A percentile compares a stretch with the other conserved stretches of the same genome.
phyloP scores from a whole-genome alignment of 2,113 vertebrate species.

The Bos indicus region DNA sequence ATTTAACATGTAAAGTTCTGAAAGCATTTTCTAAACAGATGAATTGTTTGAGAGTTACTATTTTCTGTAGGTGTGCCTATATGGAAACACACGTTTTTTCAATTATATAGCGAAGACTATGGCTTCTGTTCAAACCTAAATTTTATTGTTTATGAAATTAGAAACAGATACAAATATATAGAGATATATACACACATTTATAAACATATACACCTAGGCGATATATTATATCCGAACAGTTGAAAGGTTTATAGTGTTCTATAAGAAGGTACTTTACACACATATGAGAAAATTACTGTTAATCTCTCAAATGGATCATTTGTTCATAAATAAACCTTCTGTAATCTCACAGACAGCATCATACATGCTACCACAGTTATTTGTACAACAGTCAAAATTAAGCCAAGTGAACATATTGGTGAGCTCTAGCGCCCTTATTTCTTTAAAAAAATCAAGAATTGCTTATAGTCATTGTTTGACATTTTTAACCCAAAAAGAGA shows the following conservation, averaged over 20 bases:
- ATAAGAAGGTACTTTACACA: slow-evolving; percentile 35
- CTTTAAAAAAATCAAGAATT: not conserved
- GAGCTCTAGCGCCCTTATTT: not conserved
- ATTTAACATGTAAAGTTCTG: slow-evolving; percentile 57
- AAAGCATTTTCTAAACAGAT: slow-evolving; percentile 69
- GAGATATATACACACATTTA: slow-evolving; percentile 24
- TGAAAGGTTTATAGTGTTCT: slow-evolving; percentile 58
- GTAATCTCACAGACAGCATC: not conserved
- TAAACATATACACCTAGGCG: slow-evolving; percentile 9
- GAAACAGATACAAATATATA: slow-evolving; percentile 66
- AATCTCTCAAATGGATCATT: slow-evolving; percentile 24
- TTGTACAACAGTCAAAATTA: slow-evolving; percentile 6
- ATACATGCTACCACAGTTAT: not conserved
- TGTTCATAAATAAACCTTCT: slow-evolving; percentile 7
- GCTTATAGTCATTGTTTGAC: not conserved
- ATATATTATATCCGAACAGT: slow-evolving; percentile 26
- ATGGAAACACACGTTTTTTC: slow-evolving; percentile 62
- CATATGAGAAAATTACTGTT: slow-evolving; percentile 21
- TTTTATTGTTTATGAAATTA: slow-evolving; percentile 78
- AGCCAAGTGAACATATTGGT: not conserved
- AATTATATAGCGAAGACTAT: slow-evolving; percentile 69
- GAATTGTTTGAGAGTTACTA: slow-evolving; percentile 51
- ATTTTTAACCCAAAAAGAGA: not conserved
- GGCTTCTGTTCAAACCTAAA: slow-evolving; percentile 69
- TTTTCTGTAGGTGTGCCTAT: slow-evolving; percentile 48